phyloP scores from a whole-genome alignment of 2,113 vertebrate genomes.

The Cygnus atratus region DNA sequence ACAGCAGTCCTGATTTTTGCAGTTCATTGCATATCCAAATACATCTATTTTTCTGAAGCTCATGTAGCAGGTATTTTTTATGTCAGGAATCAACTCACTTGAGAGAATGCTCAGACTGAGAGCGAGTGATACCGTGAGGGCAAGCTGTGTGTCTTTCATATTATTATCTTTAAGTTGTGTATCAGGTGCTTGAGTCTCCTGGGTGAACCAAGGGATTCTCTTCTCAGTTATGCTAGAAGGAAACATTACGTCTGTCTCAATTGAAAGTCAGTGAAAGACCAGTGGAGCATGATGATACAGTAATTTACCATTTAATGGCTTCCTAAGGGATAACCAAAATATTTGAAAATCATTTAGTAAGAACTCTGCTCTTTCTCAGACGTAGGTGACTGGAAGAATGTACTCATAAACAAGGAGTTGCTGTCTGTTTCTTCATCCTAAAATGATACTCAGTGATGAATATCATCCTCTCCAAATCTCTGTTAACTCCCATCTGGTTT shows the following conservation, averaged over 20 bases:
- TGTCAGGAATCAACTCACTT: background rate
- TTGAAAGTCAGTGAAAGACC: background rate
- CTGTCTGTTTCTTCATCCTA: background rate
- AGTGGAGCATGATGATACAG: background rate
- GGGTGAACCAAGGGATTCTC: background rate
- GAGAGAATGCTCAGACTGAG: background rate
- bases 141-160: background rate
- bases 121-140: background rate
- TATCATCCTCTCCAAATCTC: background rate
- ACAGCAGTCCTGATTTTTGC: background rate
- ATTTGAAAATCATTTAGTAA: slow-evolving; percentile 13
- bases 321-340: background rate
- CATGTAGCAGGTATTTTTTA: background rate
- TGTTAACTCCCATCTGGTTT: slow-evolving; percentile 24
- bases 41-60: background rate
- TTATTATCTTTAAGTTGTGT: background rate
- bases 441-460: slow-evolving; percentile 1
- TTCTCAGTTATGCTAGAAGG: background rate
- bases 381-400: background rate
- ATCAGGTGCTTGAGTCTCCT: background rate
- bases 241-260: background rate
- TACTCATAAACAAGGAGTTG: background rate
- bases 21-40: background rate
- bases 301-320: background rate
- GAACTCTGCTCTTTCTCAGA: background rate